These are phyloP conservation scores for Saguinus oedipus DNA, from an alignment of 2,797 vertebrate genomes.

Conservation along the genomic window DNA sequence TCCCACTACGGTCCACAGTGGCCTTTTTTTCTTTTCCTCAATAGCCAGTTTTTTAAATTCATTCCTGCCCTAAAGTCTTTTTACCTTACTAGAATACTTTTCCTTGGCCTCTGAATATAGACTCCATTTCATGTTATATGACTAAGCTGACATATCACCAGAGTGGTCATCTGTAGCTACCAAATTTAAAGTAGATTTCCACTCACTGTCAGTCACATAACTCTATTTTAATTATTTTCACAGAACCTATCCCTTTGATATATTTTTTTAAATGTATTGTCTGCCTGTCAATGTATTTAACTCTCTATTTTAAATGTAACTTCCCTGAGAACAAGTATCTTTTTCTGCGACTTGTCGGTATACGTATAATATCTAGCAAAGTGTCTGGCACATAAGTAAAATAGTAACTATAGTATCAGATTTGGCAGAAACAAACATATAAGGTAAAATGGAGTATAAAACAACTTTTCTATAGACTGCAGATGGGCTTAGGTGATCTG, in stretches of 20 bases:
- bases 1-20: background rate
- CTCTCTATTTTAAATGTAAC: background rate
- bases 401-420: background rate
- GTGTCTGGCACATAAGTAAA: background rate
- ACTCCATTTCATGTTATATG: background rate
- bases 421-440: background rate
- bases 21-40: background rate
- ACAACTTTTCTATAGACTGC: background rate
- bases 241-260: background rate
- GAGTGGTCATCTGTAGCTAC: background rate
- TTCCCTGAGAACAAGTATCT: background rate
- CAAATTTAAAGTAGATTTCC: background rate
- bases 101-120: background rate
- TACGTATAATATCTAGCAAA: background rate
- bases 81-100: background rate
- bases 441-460: background rate
- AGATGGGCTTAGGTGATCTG: background rate
- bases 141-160: background rate
- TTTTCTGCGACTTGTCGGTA: background rate
- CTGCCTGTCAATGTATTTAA: background rate
- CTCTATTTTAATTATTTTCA: slow-evolving; percentile 7
- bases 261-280: background rate
- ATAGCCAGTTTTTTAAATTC: background rate
- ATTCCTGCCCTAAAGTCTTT: background rate
- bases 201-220: background rate